phyloP scores from a whole-genome alignment of 2,113 vertebrate genomes.

The Candoia aspera region DNA sequence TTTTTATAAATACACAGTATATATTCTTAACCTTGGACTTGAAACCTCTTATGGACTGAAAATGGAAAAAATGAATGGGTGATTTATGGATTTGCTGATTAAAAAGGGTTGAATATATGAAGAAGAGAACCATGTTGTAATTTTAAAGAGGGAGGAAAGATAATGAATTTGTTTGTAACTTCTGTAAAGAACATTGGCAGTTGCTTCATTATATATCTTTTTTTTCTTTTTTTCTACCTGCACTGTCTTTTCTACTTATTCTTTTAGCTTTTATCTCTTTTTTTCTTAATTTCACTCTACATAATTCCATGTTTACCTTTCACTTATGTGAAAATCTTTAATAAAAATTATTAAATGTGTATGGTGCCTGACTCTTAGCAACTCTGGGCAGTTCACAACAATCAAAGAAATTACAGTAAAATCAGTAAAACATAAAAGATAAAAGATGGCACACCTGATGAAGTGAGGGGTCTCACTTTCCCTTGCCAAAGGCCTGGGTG shows the following conservation, averaged over 20 bases:
- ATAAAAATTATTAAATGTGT: not conserved
- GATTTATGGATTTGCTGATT: too few species aligned
- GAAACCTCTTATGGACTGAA: too few species aligned
- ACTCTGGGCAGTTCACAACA: not conserved
- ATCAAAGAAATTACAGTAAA: not conserved
- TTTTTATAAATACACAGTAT: too few species aligned
- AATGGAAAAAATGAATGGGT: too few species aligned
- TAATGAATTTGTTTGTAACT: not conserved
- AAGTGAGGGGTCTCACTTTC: not conserved
- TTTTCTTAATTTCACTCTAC: not conserved
- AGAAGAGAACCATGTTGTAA: too few species aligned
- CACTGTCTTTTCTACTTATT: not conserved
- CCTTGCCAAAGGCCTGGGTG: not conserved
- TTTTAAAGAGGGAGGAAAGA: too few species aligned
- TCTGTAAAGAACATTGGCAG: too few species aligned
- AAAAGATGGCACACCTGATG: not conserved
- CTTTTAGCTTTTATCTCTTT: not conserved
- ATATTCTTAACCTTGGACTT: too few species aligned
- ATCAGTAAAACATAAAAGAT: not conserved
- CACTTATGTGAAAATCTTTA: not conserved
- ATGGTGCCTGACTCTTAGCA: not conserved
- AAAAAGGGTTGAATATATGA: too few species aligned
- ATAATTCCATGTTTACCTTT: not conserved
- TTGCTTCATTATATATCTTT: too few species aligned
- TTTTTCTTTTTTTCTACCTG: too few species aligned